These are phyloP conservation scores for Amblyteles armatorius DNA, from an alignment of 2,888 invertebrate species.

Conservation along the genomic window DNA sequence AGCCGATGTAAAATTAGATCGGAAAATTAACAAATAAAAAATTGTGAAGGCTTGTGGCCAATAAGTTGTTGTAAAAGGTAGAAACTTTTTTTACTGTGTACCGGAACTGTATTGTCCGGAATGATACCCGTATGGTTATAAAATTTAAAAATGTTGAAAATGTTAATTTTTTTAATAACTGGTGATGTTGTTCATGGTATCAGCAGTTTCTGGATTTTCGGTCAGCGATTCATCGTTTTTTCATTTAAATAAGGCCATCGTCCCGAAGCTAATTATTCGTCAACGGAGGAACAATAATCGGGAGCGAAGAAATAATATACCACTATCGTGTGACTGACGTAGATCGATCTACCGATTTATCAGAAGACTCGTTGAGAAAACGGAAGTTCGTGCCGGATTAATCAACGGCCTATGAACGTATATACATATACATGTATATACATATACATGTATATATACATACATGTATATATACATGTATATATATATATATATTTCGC, in stretches of 20 bases:
- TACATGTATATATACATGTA: no score
- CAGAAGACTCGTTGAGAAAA: constrained; percentile 47
- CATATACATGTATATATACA: constrained; percentile 4
- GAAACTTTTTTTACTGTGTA: no score
- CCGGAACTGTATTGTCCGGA: no score
- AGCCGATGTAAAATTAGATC: no score
- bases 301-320: constrained; percentile 14
- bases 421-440: constrained; percentile 9
- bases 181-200: not conserved
- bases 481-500: constrained; percentile 8
- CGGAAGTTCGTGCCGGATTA: constrained; percentile 63
- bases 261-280: not conserved
- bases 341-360: constrained; percentile 62
- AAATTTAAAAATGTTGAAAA: no score
- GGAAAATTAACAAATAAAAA: no score
- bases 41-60: no score
- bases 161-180: not conserved
- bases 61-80: no score
- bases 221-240: not conserved
- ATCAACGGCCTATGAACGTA: constrained; percentile 45
- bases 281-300: constrained; percentile 25
- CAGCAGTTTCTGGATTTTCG: not conserved
- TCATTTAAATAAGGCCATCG: not conserved
- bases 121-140: not conserved
- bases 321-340: constrained; percentile 34